These are phyloP conservation scores for Trachelus iudaicus DNA, from an alignment of 2,888 invertebrate species.

Conservation along the genomic window DNA sequence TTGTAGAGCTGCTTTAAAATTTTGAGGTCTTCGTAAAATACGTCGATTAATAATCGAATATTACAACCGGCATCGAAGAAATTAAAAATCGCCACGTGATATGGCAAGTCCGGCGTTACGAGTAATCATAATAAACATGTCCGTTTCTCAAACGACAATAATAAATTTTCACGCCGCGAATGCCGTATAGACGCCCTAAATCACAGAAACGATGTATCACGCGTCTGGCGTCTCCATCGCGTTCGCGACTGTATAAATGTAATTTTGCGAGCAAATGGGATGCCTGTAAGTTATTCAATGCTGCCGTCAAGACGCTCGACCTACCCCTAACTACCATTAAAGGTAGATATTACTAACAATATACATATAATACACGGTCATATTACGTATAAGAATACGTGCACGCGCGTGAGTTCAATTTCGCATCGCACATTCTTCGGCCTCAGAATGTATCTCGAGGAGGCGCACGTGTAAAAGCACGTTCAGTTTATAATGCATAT, in stretches of 20 bases:
- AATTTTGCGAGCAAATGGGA: slow-evolving; percentile 37
- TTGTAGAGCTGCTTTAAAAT: no score
- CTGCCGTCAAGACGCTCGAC: background rate
- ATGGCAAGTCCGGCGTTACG: slow-evolving; percentile 12
- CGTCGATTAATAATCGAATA: background rate
- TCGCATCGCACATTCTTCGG: no score
- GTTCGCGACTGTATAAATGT: slow-evolving; percentile 29
- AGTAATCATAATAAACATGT: slow-evolving; percentile 40
- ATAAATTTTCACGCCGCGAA: slow-evolving; percentile 39
- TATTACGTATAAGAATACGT: background rate
- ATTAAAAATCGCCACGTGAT: slow-evolving; percentile 9
- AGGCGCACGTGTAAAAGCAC: background rate
- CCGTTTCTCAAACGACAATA: slow-evolving; percentile 37
- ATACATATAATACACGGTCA: background rate
- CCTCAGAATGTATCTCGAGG: background rate
- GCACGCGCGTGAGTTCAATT: no score
- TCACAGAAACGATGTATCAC: slow-evolving; percentile 43
- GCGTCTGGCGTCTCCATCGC: slow-evolving; percentile 22
- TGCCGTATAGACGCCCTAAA: slow-evolving; percentile 29
- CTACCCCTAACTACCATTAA: background rate
- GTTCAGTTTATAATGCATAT: background rate
- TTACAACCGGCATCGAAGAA: background rate
- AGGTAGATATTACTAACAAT: background rate
- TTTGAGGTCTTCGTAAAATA: background rate
- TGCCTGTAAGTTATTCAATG: slow-evolving; percentile 11